A percentile compares a stretch with the other conserved stretches of the same genome.
phyloP scores from a whole-genome alignment of 2,113 vertebrate genomes.

The Lophochroa leadbeateri region DNA sequence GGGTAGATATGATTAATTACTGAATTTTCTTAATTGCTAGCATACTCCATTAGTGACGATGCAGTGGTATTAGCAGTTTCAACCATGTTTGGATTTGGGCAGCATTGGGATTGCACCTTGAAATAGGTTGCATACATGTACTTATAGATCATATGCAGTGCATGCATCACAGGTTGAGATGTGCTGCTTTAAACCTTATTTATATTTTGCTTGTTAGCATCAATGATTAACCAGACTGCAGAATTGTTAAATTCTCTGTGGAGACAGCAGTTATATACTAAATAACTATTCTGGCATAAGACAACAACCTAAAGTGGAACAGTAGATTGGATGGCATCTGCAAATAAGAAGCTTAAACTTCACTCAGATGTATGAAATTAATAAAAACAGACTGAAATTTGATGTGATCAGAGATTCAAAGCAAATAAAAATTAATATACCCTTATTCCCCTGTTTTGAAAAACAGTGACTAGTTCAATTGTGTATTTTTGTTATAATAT shows the following conservation, averaged over 20 bases:
- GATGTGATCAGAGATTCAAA: background rate
- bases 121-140: background rate
- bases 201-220: background rate
- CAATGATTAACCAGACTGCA: background rate
- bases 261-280: background rate
- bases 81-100: background rate
- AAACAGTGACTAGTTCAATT: background rate
- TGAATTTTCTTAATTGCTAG: background rate
- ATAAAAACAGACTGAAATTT: background rate
- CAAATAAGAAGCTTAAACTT: background rate
- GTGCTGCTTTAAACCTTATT: background rate
- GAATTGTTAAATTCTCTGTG: background rate
- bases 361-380: background rate
- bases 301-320: background rate
- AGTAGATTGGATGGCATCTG: background rate
- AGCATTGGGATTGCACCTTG: background rate
- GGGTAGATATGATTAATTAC: background rate
- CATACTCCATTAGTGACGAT: background rate
- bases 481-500: background rate
- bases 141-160: background rate
- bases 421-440: background rate
- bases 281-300: background rate
- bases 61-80: background rate
- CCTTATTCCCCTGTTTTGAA: background rate
- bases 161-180: background rate